Evolutionary conservation across 2,797 vertebrate genomes (phyloP), one percentile per base, ranked within the genome.

Genomic region (Lagocephalus sceleratus): DNA sequence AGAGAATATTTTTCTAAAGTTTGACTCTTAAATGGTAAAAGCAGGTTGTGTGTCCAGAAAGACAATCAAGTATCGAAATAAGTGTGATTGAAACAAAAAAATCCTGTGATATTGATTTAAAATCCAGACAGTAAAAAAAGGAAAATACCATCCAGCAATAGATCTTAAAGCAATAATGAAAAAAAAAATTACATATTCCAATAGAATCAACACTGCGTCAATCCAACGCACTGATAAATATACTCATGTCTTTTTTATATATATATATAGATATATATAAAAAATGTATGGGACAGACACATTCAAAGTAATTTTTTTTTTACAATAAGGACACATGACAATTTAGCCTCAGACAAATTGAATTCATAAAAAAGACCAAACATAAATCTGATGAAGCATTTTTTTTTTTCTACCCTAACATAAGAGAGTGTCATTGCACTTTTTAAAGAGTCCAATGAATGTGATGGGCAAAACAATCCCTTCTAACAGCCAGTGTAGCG

Each of bases 221-320:
- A 86, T 68, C 75, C 82, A 86, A 88, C 85, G 83, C 83, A 89
- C 83, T 87, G 90, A 91, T 89, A 89, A 92, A 91, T 91, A 90
- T 88, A 85, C 88, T 81, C 81, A 84, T 55, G 81, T 86, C 75
- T 86, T 84, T 82, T 14, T 25, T 35, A 12, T 35, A 35, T 35
- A 35, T 35, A 35, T 14, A 3, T 35, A 12, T 35, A 35, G 1
- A 35, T 14, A 35, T 35, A 35, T 35, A 35, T 35, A 35, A 88
- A 85, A 90, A 90, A 87, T 76, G 72, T 73, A 56, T 54, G 74
- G 84, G 80, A 85, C 79, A 87, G 76, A 87, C 52, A 76, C 61
- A 65, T 72, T 79, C 51, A 78, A 68, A 78, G 66, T 78, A 52
- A 53, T 20, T 64, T 56, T 21, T 64, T 56, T 21, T 76, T 78